Base-by-base conservation (phyloP, 2,888 invertebrate genomes). In the Leptura quadrifasciata region DNA sequence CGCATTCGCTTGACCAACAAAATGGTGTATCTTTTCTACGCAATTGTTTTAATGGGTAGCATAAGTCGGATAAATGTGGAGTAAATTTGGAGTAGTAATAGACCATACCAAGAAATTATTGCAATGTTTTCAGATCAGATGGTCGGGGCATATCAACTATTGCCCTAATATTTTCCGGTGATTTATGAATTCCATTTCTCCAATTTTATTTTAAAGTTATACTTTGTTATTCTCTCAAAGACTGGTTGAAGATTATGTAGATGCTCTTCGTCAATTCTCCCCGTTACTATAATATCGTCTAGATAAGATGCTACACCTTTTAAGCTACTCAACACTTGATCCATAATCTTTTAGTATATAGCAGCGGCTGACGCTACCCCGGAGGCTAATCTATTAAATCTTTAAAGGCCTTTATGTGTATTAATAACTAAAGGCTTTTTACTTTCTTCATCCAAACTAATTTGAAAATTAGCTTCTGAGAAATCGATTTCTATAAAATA, bases 391-490 rank as follows among this genome's bases (percentile, higher is more conserved):
- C 76, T 65, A 39, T 47, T 65, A 58, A 52, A 78, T 21, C 27
- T 35, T 47, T 72, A 72, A 18, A 78, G 58, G 8, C 78, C 78
- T 24, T n/a, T n/a, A n/a, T n/a, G n/a, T n/a, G n/a, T n/a, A n/a
- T n/a, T n/a, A n/a, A n/a, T n/a, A n/a, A n/a, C n/a, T n/a, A n/a
- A n/a, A n/a, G n/a, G n/a, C n/a, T n/a, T n/a, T n/a, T n/a, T n/a
- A n/a, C n/a, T n/a, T n/a, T n/a, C n/a, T n/a, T n/a, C n/a, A n/a
- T n/a, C n/a, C n/a, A n/a, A n/a, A n/a, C n/a, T n/a, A n/a, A 75
- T 21, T 17, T 77, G 69, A 52, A 60, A 72, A 64, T 75, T 75
- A 24, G 72, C 75, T 17, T 47, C 71, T 10, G 68, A 27, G 21
- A 76, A 74, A 55, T 76, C 74, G 2, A 76, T 64, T 12, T 35